Base-by-base conservation (phyloP, 2,113 vertebrate species). In the Melozone crissalis region DNA sequence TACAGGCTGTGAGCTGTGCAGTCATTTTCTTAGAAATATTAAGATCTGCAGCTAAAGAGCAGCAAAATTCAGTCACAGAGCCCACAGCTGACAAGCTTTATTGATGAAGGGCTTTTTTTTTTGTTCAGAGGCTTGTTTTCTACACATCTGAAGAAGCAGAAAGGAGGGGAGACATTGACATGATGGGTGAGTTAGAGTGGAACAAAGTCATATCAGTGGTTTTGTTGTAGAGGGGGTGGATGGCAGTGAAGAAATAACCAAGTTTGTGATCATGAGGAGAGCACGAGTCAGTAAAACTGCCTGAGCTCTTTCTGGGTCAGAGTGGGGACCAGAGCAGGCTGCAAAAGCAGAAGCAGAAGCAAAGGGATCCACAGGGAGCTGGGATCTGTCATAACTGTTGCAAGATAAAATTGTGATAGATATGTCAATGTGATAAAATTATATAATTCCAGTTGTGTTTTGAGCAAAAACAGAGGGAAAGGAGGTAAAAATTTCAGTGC, bases 31-130 rank as follows among this genome's bases (percentile, higher is more conserved):
- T 78, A 78, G 65, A 41, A 35, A 83, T 90, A 84, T 49, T 75
- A 94, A 86, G 94, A 90, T 90, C 65, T 92, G 39, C 72, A 81
- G 52, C 61, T 78, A 63, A 96, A 93, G 61, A 95, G 52, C 5
- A 78, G 61, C 52, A 75, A 96, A 96, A 96, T 43, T 11, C 57
- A 94, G 63, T 22, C 41, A 67, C 77, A 80, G 54, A 88, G 35
- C 41, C 58, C 69, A 80, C 93, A 96, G 85, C 90, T 95, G 87
- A 95, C 75, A 86, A 88, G 39, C 20, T 77, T 15, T 88, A 5
- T 52, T 94, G 83, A 94, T 77, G 52, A 96, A 95, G 59, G 31
- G 8, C 15, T 65, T 72, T 1, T 54, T 84, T 59, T 16, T 14
- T 51, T 13, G 11, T 39, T 17, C 67, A 63, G 85, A 83, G 24